These are phyloP conservation scores for Petroica traversi DNA, from an alignment of 2,113 vertebrate genomes.

Conservation along the genomic window DNA sequence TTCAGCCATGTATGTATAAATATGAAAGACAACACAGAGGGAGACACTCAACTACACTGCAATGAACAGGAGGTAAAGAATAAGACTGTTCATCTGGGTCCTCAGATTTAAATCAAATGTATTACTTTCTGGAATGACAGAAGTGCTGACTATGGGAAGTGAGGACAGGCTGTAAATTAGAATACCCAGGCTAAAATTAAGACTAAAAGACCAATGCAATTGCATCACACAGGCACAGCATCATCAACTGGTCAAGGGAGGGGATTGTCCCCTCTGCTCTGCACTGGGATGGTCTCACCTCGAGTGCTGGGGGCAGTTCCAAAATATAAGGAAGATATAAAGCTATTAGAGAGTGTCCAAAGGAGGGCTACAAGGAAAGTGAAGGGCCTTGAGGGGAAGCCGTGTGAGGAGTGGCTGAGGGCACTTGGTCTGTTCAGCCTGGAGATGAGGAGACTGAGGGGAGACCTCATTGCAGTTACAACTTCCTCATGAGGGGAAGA, in stretches of 20 bases:
- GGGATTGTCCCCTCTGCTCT: not conserved
- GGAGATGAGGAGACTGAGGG: not conserved
- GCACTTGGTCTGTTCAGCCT: not conserved
- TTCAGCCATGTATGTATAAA: not conserved
- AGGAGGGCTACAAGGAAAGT: accelerated
- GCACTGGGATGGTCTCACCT: accelerated
- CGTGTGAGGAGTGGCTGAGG: accelerated
- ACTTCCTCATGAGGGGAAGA: accelerated
- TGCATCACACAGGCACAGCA: not conserved
- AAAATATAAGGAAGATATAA: not conserved
- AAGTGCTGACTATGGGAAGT: not conserved
- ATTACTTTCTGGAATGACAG: not conserved
- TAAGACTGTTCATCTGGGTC: not conserved
- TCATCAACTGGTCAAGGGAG: accelerated
- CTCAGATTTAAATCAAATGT: not conserved
- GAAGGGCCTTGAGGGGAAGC: not conserved
- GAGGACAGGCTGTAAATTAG: not conserved
- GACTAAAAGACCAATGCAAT: not conserved
- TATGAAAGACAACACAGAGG: not conserved
- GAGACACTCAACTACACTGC: not conserved
- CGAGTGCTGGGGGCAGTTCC: accelerated
- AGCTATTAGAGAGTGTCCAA: accelerated
- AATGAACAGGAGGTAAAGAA: not conserved
- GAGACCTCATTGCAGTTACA: not conserved
- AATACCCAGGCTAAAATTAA: not conserved